Percentiles rank a stretch among this genome's conserved stretches.
These are phyloP conservation scores for Lithophane leautieri DNA, from an alignment of 2,888 invertebrate species.

Conservation along the genomic window DNA sequence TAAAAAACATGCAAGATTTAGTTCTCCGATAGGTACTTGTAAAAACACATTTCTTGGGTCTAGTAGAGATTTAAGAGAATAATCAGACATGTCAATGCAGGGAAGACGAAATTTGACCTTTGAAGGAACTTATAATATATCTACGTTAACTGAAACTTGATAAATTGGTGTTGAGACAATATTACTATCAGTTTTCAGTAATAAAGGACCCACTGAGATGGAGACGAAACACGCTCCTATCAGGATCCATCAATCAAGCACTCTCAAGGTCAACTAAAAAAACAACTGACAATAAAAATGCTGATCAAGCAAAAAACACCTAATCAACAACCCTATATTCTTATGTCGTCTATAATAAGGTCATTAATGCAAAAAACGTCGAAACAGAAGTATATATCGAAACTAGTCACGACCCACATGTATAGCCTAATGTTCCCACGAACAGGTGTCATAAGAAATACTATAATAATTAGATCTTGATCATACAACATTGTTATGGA, in stretches of 20 bases:
- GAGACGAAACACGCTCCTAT: background rate
- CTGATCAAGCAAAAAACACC: conserved; percentile 15
- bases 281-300: conserved; percentile 29
- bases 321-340: conserved; percentile 33
- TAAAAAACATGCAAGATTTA: conserved; percentile 1
- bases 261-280: conserved; percentile 19
- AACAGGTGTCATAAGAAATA: conserved; percentile 62
- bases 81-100: background rate
- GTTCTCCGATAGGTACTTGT: background rate
- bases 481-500: conserved; percentile 43
- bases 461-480: conserved; percentile 66
- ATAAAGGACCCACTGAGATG: background rate
- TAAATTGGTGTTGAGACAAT: background rate
- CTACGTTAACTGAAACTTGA: too few species aligned
- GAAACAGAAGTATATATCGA: conserved; percentile 53
- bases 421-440: conserved; percentile 59
- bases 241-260: conserved; percentile 4
- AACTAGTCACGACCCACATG: conserved; percentile 64
- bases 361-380: conserved; percentile 48
- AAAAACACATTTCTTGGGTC: background rate
- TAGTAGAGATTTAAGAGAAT: background rate
- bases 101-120: background rate
- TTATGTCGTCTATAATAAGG: conserved; percentile 57
- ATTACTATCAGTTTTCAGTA: background rate
- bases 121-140: background rate